A percentile compares a stretch with the other conserved stretches of the same genome.
Conservation (phyloP, 2,797 vertebrate species). For the Yasuhikotakia modesta region DNA sequence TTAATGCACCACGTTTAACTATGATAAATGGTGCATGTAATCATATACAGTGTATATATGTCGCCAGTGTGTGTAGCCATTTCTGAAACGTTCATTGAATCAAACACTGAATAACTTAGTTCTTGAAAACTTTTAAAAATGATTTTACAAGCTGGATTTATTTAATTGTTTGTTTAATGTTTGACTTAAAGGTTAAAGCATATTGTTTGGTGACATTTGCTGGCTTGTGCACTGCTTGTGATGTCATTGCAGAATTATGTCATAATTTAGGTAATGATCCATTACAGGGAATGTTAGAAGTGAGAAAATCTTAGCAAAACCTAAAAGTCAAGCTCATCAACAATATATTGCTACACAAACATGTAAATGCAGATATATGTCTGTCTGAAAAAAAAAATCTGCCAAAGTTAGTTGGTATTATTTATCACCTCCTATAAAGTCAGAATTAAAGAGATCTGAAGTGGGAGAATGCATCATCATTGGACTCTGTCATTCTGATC, state of each 20-base stretch:
- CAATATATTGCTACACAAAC: neutral
- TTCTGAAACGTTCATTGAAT: conserved; percentile 36
- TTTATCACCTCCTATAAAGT: too few species aligned
- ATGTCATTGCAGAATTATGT: neutral
- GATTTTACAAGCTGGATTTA: too few species aligned
- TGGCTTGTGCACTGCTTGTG: neutral
- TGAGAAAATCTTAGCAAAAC: neutral
- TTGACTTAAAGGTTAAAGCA: neutral
- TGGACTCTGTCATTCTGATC: too few species aligned
- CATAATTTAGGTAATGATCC: neutral
- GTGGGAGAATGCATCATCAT: too few species aligned
- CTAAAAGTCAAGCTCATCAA: neutral
- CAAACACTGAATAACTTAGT: neutral
- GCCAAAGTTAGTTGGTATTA: too few species aligned
- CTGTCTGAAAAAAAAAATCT: too few species aligned
- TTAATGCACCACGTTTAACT: conserved; percentile 31
- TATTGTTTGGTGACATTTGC: neutral
- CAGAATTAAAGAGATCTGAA: too few species aligned
- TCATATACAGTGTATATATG: too few species aligned
- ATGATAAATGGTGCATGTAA: conserved; percentile 43
- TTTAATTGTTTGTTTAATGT: neutral
- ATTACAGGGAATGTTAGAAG: neutral
- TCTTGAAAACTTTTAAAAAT: too few species aligned
- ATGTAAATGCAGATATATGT: neutral
- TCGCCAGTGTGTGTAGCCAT: conserved; percentile 31